These are phyloP conservation scores for Clinocottus analis DNA, from an alignment of 2,113 vertebrate genomes.

Conservation along the genomic window DNA sequence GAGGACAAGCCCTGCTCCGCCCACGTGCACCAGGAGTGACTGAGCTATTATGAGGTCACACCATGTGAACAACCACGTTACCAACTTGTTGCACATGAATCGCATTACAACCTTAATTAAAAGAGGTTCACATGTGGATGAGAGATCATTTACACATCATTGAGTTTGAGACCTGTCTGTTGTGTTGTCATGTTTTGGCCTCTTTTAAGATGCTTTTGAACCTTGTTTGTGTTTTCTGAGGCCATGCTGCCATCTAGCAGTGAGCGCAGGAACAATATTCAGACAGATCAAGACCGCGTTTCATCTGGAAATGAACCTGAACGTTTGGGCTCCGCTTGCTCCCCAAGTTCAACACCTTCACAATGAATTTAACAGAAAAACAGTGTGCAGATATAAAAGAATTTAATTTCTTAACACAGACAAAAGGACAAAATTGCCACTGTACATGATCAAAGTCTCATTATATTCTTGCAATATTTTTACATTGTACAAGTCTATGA, in stretches of 20 bases:
- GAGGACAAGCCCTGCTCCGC: slow-evolving; percentile 42
- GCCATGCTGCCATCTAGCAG: slow-evolving; percentile 33
- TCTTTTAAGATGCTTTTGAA: background rate
- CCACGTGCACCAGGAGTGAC: background rate
- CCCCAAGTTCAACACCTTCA: background rate
- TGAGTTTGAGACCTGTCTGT: background rate
- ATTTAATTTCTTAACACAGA: slow-evolving; percentile 60
- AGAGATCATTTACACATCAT: accelerated
- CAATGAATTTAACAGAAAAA: background rate
- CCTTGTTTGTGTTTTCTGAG: background rate
- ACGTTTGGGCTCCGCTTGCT: background rate
- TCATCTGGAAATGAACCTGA: background rate
- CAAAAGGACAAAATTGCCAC: slow-evolving; percentile 12
- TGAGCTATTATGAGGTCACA: background rate
- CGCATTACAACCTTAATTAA: background rate
- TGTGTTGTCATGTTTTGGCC: no score
- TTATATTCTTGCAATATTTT: slow-evolving; percentile 61
- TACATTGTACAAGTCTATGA: slow-evolving; percentile 60
- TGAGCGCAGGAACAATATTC: slow-evolving; percentile 10
- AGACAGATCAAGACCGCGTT: background rate
- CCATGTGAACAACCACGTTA: background rate
- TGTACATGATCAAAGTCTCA: slow-evolving; percentile 47
- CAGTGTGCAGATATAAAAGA: slow-evolving; percentile 44
- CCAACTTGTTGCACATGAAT: background rate
- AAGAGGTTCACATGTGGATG: slow-evolving; percentile 1